Conservation (phyloP, 1,140 invertebrate species). For the Drosophila albomicans region DNA sequence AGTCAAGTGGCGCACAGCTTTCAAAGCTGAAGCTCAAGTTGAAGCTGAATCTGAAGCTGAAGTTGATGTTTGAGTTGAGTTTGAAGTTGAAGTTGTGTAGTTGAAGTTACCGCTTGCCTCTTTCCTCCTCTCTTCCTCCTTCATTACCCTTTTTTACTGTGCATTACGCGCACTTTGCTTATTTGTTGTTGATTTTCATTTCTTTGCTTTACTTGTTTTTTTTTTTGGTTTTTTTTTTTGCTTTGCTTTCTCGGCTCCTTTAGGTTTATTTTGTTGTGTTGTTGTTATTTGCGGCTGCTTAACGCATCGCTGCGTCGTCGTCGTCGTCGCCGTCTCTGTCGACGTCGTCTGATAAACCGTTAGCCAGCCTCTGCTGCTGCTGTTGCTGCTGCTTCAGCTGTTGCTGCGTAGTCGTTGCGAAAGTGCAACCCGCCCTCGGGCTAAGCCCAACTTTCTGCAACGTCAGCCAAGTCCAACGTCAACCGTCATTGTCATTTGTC, state of each 20-base stretch:
- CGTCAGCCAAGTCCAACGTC: constrained; percentile 51
- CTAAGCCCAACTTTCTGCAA: constrained; percentile 55
- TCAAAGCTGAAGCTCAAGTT: constrained; percentile 5
- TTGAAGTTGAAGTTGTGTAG: constrained; percentile 7
- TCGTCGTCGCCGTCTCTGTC: constrained; percentile 1
- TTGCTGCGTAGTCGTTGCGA: constrained; percentile 39
- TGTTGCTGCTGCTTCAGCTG: not conserved
- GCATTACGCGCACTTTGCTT: constrained; percentile 23
- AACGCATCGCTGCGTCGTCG: constrained; percentile 50
- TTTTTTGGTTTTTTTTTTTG: not conserved
- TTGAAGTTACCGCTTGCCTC: not conserved
- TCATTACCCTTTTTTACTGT: not conserved
- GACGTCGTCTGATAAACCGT: constrained; percentile 44
- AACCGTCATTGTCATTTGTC: constrained; percentile 60
- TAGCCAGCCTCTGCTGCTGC: constrained; percentile 28
- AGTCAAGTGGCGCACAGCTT: constrained; percentile 16
- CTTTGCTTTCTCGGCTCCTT: constrained; percentile 21
- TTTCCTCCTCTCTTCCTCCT: not conserved
- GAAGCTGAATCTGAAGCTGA: not conserved
- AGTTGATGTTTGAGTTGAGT: constrained; percentile 1
- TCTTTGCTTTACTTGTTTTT: not conserved
- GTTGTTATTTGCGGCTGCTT: constrained; percentile 42
- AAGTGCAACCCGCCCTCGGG: constrained; percentile 56
- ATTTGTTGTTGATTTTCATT: constrained; percentile 21
- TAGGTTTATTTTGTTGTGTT: constrained; percentile 15